Conservation (phyloP, 2,888 invertebrate species). For the Schizotus pectinicornis region DNA sequence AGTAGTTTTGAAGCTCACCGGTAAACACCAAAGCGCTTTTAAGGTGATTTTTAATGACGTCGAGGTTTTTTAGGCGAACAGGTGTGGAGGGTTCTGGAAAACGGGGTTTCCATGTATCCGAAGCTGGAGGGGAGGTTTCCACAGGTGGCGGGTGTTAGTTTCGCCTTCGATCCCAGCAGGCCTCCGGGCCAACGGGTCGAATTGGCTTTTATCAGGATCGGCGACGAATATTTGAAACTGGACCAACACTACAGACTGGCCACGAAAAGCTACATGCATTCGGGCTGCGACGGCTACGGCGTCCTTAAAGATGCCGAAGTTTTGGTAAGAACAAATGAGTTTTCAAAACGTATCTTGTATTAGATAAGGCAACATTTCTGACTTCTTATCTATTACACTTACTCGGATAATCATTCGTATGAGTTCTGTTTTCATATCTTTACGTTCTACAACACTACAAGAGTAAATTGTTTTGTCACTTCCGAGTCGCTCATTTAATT, state of each 20-base stretch:
- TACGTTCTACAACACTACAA: too few relatives aligned
- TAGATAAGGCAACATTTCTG: too few relatives aligned
- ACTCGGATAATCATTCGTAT: too few relatives aligned
- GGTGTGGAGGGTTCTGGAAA: constrained; percentile 78
- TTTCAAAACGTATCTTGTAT: too few relatives aligned
- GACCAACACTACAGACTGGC: constrained; percentile 78
- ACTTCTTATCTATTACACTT: too few relatives aligned
- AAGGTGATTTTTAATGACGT: constrained; percentile 3
- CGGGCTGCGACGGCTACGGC: constrained; percentile 86
- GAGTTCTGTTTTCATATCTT: too few relatives aligned
- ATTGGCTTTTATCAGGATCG: constrained; percentile 76
- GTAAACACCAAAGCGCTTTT: constrained; percentile 56
- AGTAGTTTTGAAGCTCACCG: constrained; percentile 76
- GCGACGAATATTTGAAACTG: constrained; percentile 79
- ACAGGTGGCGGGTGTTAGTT: constrained; percentile 80
- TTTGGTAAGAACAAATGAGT: constrained; percentile 70
- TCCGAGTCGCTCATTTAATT: too few relatives aligned
- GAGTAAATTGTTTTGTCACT: too few relatives aligned
- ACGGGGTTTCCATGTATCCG: constrained; percentile 85
- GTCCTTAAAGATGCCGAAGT: constrained; percentile 77
- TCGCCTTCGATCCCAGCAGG: constrained; percentile 76
- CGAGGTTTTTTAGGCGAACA: constrained; percentile 62
- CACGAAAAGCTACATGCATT: constrained; percentile 80
- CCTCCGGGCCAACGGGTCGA: constrained; percentile 75
- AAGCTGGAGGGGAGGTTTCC: constrained; percentile 88